A percentile compares a stretch with the other conserved stretches of the same genome.
phyloP scores from a whole-genome alignment of 2,113 vertebrate genomes.

The Taurulus bubalis region DNA sequence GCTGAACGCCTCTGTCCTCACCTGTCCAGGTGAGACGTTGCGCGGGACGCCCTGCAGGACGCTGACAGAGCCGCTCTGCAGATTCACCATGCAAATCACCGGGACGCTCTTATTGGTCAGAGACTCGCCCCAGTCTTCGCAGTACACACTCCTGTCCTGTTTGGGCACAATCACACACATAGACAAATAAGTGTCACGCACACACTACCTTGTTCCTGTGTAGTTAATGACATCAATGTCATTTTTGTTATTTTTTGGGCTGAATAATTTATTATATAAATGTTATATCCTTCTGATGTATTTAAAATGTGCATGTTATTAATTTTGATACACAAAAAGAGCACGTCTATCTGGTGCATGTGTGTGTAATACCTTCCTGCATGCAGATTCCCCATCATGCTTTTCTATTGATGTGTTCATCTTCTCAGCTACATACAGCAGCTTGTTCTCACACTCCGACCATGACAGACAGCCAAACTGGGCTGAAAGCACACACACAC shows the following conservation, averaged over 20 bases:
- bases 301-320: not conserved
- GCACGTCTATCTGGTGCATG: not conserved
- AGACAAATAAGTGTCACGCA: not conserved
- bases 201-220: not conserved
- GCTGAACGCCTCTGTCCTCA: conserved; percentile 31
- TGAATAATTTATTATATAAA: not conserved
- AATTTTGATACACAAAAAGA: not conserved
- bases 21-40: conserved; percentile 84
- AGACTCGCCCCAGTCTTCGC: conserved; percentile 85
- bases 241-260: not conserved
- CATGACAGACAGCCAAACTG: conserved; percentile 84
- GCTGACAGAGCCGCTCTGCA: conserved; percentile 55
- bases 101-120: conserved; percentile 79
- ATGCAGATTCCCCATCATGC: not conserved
- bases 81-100: conserved; percentile 78
- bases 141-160: conserved; percentile 79
- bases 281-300: not conserved
- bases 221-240: not conserved
- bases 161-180: conserved; percentile 5
- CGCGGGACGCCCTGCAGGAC: conserved; percentile 73
- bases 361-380: conserved; percentile 39
- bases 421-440: conserved; percentile 84
- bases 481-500: conserved; percentile 50
- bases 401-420: conserved; percentile 25
- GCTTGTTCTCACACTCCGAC: conserved; percentile 79